Percentiles rank a stretch among this genome's conserved stretches.
These are phyloP conservation scores for Agapetus fuscipes DNA, from an alignment of 2,888 invertebrate genomes.

Conservation along the genomic window DNA sequence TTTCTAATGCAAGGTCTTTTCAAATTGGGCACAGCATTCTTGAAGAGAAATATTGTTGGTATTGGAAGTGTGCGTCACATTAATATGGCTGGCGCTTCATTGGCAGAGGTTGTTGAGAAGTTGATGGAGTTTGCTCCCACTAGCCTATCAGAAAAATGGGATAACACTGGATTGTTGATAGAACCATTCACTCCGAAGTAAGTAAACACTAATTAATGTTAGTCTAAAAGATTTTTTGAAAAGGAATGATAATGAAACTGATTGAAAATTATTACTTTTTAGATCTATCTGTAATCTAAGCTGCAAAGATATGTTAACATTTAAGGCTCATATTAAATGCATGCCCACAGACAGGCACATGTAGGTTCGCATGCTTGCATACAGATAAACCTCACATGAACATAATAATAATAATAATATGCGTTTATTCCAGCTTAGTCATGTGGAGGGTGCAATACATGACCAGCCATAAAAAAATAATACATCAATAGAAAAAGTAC, in stretches of 20 bases:
- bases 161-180: constrained; percentile 87
- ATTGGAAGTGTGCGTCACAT: not conserved
- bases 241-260: no score
- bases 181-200: constrained; percentile 60
- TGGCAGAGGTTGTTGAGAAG: constrained; percentile 44
- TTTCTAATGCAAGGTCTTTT: not conserved
- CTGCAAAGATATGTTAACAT: no score
- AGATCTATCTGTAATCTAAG: no score
- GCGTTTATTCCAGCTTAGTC: no score
- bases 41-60: not conserved
- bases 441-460: no score
- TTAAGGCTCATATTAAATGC: no score
- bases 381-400: not conserved
- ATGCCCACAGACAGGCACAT: no score
- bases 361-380: not conserved
- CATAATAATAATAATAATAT: not conserved
- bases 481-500: no score
- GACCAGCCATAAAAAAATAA: no score
- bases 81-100: constrained; percentile 22
- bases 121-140: constrained; percentile 63
- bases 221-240: no score
- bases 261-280: not conserved
- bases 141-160: constrained; percentile 76
- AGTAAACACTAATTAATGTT: constrained; percentile 2
- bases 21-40: not conserved